These are phyloP conservation scores for Matsumyia berberina DNA, from an alignment of 2,888 invertebrate genomes.

Conservation along the genomic window DNA sequence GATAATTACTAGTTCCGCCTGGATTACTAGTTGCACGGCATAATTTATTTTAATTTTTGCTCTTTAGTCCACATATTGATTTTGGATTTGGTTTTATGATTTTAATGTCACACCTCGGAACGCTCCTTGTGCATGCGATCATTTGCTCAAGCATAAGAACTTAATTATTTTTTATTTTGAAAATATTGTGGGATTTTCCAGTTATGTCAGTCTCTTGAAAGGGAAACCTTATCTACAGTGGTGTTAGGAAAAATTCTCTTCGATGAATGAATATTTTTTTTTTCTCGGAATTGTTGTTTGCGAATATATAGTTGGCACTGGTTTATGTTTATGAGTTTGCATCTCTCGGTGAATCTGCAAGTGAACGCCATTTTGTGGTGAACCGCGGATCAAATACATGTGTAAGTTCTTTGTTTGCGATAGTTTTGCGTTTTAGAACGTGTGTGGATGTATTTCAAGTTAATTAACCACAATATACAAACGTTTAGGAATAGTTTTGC, in stretches of 20 bases:
- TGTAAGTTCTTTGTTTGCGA: too few species aligned
- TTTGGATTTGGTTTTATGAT: slow-evolving; percentile 53
- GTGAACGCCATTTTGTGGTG: too few species aligned
- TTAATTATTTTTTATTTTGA: slow-evolving; percentile 27
- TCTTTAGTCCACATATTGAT: slow-evolving; percentile 57
- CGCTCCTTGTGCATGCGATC: slow-evolving; percentile 57
- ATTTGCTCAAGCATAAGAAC: slow-evolving; percentile 22
- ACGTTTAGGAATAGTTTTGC: too few species aligned
- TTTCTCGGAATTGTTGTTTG: not conserved
- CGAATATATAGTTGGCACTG: not conserved
- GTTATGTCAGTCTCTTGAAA: slow-evolving; percentile 2
- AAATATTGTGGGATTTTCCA: slow-evolving; percentile 49
- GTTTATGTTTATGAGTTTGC: too few species aligned
- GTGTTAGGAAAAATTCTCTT: not conserved
- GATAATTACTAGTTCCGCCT: slow-evolving; percentile 53
- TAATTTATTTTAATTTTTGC: slow-evolving; percentile 51
- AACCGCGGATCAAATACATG: too few species aligned
- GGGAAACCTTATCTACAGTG: slow-evolving; percentile 1
- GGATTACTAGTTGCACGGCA: slow-evolving; percentile 45
- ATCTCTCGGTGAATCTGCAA: too few species aligned
- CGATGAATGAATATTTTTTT: not conserved
- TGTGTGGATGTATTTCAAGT: too few species aligned
- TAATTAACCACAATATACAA: too few species aligned
- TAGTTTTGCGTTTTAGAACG: too few species aligned
- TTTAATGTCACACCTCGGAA: not conserved